These are phyloP conservation scores for Anoplius nigerrimus DNA, from an alignment of 2,888 invertebrate species.

Conservation along the genomic window DNA sequence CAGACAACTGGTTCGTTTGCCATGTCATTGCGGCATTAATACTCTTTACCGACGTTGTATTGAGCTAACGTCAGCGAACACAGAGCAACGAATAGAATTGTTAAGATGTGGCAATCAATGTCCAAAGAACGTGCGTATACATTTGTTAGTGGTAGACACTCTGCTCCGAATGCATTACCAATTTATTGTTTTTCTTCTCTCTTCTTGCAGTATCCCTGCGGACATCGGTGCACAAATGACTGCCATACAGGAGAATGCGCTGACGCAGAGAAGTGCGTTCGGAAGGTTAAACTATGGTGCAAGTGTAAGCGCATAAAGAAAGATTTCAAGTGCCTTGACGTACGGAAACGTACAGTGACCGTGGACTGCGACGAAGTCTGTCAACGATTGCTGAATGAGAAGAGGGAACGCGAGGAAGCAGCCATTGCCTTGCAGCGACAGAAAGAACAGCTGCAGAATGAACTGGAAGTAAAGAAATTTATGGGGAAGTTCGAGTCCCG, in stretches of 20 bases:
- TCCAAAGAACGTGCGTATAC: constrained; percentile 82
- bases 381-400: constrained; percentile 76
- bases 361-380: constrained; percentile 83
- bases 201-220: constrained; percentile 84
- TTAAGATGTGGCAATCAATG: constrained; percentile 88
- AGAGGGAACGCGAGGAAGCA: constrained; percentile 77
- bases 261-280: constrained; percentile 82
- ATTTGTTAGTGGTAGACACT: background rate
- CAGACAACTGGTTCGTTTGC: constrained; percentile 80
- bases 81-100: constrained; percentile 72
- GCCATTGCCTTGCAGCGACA: constrained; percentile 78
- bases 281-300: constrained; percentile 88
- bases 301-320: constrained; percentile 85
- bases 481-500: constrained; percentile 81
- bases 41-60: constrained; percentile 85
- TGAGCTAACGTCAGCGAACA: constrained; percentile 79
- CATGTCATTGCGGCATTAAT: constrained; percentile 90
- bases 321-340: constrained; percentile 77
- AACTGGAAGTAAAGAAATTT: constrained; percentile 84
- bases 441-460: constrained; percentile 82
- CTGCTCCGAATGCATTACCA: no score
- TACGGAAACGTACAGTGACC: constrained; percentile 73
- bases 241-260: constrained; percentile 87
- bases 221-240: constrained; percentile 85
- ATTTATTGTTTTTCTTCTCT: no score